phyloP scores from a whole-genome alignment of 92 coral and sea anemone genomes.

The Bergia sp. region DNA sequence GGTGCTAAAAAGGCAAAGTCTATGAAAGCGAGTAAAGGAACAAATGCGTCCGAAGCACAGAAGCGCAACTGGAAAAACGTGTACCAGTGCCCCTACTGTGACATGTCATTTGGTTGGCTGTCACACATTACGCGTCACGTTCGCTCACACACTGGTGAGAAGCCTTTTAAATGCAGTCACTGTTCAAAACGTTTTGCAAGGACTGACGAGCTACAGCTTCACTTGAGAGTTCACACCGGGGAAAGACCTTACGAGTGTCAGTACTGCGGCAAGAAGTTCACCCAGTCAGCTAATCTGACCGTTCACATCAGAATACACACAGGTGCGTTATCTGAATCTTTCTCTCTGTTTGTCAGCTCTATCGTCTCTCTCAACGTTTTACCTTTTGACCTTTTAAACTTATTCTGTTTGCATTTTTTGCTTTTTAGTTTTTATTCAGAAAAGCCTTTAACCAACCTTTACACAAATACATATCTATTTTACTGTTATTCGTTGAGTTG shows the following conservation, averaged over 20 bases:
- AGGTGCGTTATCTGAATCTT: neutral
- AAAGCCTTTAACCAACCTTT: neutral
- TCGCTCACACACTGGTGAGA: conserved; percentile 46
- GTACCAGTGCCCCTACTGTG: conserved; percentile 44
- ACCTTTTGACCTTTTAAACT: neutral
- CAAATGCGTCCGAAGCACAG: conserved; percentile 26
- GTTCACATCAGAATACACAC: conserved; percentile 44
- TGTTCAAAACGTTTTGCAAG: conserved; percentile 43
- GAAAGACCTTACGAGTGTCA: conserved; percentile 44
- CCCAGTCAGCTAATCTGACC: conserved; percentile 41
- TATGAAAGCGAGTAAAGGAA: conserved; percentile 26
- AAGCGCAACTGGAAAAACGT: conserved; percentile 46
- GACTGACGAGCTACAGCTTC: conserved; percentile 41
- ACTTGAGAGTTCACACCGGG: conserved; percentile 40
- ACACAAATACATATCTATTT: no score
- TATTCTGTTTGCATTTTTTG: neutral
- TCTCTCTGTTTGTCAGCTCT: neutral
- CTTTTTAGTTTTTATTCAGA: no score
- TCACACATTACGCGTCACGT: conserved; percentile 52
- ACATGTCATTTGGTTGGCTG: conserved; percentile 45
- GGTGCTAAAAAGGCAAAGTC: conserved; percentile 26
- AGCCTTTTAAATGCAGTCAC: conserved; percentile 43
- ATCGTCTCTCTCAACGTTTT: neutral
- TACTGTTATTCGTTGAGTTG: no score
- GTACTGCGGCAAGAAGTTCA: conserved; percentile 46